Conservation (phyloP, 2,888 invertebrate species). For the Pandemis cinnamomeana region DNA sequence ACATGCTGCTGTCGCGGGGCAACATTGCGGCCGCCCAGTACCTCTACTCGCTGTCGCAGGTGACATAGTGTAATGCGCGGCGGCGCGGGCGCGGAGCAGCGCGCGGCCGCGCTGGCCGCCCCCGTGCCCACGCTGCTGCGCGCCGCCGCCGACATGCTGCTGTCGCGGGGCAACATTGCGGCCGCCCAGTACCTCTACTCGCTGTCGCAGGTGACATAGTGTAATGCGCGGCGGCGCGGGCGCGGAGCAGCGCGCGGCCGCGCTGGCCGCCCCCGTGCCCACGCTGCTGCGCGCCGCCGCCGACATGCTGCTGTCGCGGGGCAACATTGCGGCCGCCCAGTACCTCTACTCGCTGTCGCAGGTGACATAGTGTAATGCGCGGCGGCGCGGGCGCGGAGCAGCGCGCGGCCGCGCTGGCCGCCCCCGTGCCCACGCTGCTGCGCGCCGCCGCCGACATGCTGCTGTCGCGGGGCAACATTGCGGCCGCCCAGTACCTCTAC, state of each 20-base stretch:
- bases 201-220: too few species aligned
- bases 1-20: slow-evolving; percentile 89
- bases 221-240: slow-evolving; percentile 74
- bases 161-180: slow-evolving; percentile 89
- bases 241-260: slow-evolving; percentile 73
- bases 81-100: slow-evolving; percentile 70
- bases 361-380: too few species aligned
- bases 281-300: slow-evolving; percentile 91
- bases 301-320: slow-evolving; percentile 90
- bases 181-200: slow-evolving; percentile 93
- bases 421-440: slow-evolving; percentile 86
- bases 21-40: slow-evolving; percentile 91
- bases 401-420: slow-evolving; percentile 72
- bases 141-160: slow-evolving; percentile 91
- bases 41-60: slow-evolving; percentile 92
- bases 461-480: slow-evolving; percentile 88
- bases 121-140: slow-evolving; percentile 88
- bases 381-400: slow-evolving; percentile 74
- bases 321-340: slow-evolving; percentile 90
- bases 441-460: slow-evolving; percentile 93
- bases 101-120: slow-evolving; percentile 74
- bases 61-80: slow-evolving; percentile 77
- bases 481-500: slow-evolving; percentile 92
- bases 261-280: slow-evolving; percentile 81
- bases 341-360: slow-evolving; percentile 92